These are phyloP conservation scores for Bujurquina vittata DNA, from an alignment of 2,113 vertebrate genomes.

Conservation along the genomic window DNA sequence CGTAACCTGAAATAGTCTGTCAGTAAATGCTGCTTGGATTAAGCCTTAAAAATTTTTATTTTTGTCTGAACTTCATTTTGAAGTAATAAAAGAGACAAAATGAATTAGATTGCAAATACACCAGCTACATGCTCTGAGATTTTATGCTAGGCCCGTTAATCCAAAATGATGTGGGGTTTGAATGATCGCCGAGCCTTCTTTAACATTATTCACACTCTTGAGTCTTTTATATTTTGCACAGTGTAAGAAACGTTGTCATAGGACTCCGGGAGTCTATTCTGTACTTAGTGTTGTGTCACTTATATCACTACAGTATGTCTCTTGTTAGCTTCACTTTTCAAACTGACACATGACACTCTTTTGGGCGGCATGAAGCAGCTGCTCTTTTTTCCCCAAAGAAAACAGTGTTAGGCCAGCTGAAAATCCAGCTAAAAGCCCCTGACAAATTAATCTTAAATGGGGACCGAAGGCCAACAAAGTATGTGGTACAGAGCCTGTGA, in stretches of 20 bases:
- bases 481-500: conserved; percentile 20
- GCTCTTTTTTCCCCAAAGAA: conserved; percentile 51
- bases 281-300: conserved; percentile 58
- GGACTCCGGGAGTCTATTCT: conserved; percentile 4
- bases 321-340: conserved; percentile 54
- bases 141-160: not conserved
- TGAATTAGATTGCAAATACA: not conserved
- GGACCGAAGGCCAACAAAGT: conserved; percentile 48
- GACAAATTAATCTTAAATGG: conserved; percentile 70
- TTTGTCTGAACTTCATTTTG: not conserved
- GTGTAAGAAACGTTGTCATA: conserved; percentile 26
- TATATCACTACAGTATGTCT: conserved; percentile 43
- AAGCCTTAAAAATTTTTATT: not conserved
- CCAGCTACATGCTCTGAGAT: not conserved
- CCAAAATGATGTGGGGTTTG: not conserved
- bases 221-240: not conserved
- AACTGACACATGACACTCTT: conserved; percentile 62
- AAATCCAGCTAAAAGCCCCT: conserved; percentile 54
- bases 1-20: not conserved
- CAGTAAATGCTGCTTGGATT: not conserved
- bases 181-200: not conserved
- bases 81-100: conserved; percentile 15
- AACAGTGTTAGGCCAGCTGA: conserved; percentile 41
- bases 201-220: not conserved
- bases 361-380: conserved; percentile 38